Base-by-base conservation (phyloP, 2,888 invertebrate species). In the Strigamia maritima region DNA sequence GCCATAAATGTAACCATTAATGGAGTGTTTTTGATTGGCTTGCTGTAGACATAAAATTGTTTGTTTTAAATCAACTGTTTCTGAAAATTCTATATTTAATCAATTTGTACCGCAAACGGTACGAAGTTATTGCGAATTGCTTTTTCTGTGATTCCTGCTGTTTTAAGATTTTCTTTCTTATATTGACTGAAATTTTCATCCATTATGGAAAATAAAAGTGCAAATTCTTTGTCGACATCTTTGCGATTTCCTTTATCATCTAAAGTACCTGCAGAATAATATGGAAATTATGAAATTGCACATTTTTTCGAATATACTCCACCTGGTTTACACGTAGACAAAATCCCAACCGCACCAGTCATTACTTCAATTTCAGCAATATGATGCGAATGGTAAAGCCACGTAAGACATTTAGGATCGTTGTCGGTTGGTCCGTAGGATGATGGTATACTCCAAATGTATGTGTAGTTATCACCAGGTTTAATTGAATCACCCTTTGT, bases 121-220 rank as follows among this genome's bases (percentile, higher is more conserved):
- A 7, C 1, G 28, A 28, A 49, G 26, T 77, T 77, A 1, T 14
- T 1, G 6, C 16, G 24, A 2, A 77, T 2, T 2, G 10, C 26
- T 24, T 54, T 19, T 6, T 24, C 54, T 4, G 22, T 24, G 24
- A 54, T 26, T 1, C 54, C 35, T 44, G 26, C 24, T 7, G 28
- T 8, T 74, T 74, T 26, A 10, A 82, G 81, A 26, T 82, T 82
- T 24, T 81, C 80, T 38, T 80, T 78, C 16, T 81, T 78, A 26
- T 81, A 81, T 80, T 81, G 81, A 77, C 82, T 82, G n/a, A 80
- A 38, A 26, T 82, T 82, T 80, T 82, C 82, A 35, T 82, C 81
- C 26, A 81, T 79, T 28, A 81, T 81, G 3, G 80, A 79, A 75
- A 81, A 82, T 0, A 82, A 38, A 12, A 81, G 80, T 10, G 81